Percentiles rank a stretch among this genome's conserved stretches.
phyloP scores from a whole-genome alignment of 2,888 invertebrate genomes.

The Cryptops parisi region DNA sequence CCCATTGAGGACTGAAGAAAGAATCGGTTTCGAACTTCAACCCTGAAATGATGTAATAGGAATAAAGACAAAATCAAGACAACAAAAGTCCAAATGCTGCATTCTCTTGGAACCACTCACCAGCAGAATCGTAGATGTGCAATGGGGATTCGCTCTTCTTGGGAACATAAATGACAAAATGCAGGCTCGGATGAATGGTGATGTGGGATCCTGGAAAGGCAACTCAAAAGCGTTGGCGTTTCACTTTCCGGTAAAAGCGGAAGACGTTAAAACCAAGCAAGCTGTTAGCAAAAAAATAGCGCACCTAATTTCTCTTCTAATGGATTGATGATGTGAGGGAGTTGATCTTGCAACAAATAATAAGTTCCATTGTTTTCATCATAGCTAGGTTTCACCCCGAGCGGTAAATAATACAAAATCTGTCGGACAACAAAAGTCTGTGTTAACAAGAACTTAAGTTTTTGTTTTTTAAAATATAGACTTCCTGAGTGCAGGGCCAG shows the following conservation, averaged over 20 bases:
- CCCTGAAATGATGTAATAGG: too few species aligned
- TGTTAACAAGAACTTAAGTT: too few species aligned
- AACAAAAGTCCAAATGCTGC: too few species aligned
- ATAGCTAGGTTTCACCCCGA: conserved; percentile 56
- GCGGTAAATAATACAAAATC: conserved; percentile 64
- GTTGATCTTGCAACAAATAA: conserved; percentile 49
- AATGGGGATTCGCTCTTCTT: conserved; percentile 52
- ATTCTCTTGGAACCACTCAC: background rate
- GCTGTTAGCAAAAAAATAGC: too few species aligned
- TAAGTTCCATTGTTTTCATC: conserved; percentile 43
- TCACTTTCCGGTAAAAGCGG: too few species aligned
- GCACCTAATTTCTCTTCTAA: conserved; percentile 62
- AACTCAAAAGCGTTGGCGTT: too few species aligned
- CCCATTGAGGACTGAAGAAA: conserved; percentile 53
- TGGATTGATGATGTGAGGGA: conserved; percentile 70
- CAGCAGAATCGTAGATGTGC: conserved; percentile 44
- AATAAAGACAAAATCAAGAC: too few species aligned
- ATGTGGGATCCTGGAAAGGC: conserved; percentile 50
- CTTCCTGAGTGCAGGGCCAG: too few species aligned
- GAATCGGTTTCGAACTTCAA: too few species aligned
- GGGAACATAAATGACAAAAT: conserved; percentile 69
- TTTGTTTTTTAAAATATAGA: too few species aligned
- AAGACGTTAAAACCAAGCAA: too few species aligned
- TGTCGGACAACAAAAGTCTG: conserved; percentile 53
- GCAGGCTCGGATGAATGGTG: conserved; percentile 62